These are phyloP conservation scores for Chiloscyllium punctatum DNA, from an alignment of 2,797 vertebrate genomes.

Conservation along the genomic window DNA sequence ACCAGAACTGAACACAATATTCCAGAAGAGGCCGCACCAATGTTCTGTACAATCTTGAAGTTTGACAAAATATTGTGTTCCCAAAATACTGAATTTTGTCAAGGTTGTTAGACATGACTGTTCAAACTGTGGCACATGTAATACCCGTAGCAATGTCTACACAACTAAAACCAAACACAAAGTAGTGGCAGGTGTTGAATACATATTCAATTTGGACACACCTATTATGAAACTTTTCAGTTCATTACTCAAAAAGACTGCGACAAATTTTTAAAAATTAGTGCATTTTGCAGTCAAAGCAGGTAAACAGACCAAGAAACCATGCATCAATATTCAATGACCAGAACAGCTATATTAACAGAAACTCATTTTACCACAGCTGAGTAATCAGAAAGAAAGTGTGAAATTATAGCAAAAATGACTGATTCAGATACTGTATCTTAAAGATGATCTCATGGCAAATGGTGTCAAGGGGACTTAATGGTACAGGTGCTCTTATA, in stretches of 20 bases:
- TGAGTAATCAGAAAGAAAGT: neutral
- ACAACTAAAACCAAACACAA: neutral
- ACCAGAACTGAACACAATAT: no score
- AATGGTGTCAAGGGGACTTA: conserved; percentile 18
- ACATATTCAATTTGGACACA: conserved; percentile 32
- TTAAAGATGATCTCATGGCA: conserved; percentile 4
- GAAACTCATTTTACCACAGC: neutral
- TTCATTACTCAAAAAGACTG: conserved; percentile 4
- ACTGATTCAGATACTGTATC: conserved; percentile 5
- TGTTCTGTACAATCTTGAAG: no score
- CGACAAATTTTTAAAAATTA: conserved; percentile 30
- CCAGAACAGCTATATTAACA: neutral
- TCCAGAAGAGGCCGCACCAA: no score
- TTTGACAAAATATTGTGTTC: no score
- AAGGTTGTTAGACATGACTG: neutral
- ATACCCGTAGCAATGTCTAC: conserved; percentile 2
- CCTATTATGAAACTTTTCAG: conserved; percentile 26
- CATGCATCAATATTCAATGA: neutral
- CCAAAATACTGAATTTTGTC: neutral
- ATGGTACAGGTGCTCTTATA: neutral
- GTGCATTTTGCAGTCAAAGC: neutral
- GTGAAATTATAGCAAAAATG: conserved; percentile 22
- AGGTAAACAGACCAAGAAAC: neutral
- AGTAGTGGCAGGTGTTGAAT: neutral
- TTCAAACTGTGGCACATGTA: neutral